Evolutionary conservation across 1,140 invertebrate genomes (phyloP).

Genomic region (Leucophenga varia): DNA sequence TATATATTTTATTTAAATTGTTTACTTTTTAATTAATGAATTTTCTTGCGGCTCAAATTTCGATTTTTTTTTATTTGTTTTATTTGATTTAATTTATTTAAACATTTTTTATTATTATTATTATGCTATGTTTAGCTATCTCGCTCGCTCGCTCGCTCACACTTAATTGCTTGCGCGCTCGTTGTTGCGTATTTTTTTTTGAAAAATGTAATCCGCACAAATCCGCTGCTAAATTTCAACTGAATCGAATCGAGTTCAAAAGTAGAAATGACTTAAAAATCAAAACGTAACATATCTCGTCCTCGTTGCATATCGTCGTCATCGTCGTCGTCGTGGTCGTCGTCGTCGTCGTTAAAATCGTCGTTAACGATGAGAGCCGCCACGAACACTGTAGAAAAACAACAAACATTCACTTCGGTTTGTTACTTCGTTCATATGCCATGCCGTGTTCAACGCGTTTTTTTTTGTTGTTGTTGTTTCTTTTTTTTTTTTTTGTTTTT

Average conservation of each 20-base stretch:
- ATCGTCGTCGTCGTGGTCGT: slow-evolving; percentile 18
- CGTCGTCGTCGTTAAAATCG: slow-evolving; percentile 24
- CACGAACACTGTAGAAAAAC: too few species aligned
- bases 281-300: slow-evolving; percentile 22
- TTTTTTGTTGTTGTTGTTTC: too few species aligned
- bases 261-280: slow-evolving; percentile 49
- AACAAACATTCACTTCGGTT: too few species aligned
- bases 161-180: slow-evolving; percentile 17
- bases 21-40: too few species aligned
- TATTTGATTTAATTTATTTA: slow-evolving; percentile 6
- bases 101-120: slow-evolving; percentile 1
- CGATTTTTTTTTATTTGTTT: slow-evolving; percentile 1
- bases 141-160: slow-evolving; percentile 6
- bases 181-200: slow-evolving; percentile 4
- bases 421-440: too few species aligned
- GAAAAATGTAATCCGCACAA: slow-evolving; percentile 48
- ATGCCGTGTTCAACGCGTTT: too few species aligned
- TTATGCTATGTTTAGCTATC: not conserved
- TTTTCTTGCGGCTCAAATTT: too few species aligned
- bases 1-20: slow-evolving; percentile 1
- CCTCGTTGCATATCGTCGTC: not conserved
- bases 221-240: slow-evolving; percentile 52
- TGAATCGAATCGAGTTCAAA: slow-evolving; percentile 53
- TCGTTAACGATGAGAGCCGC: too few species aligned
- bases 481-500: too few species aligned